phyloP scores from a whole-genome alignment of 2,888 invertebrate species.

The Antheraea yamamai region DNA sequence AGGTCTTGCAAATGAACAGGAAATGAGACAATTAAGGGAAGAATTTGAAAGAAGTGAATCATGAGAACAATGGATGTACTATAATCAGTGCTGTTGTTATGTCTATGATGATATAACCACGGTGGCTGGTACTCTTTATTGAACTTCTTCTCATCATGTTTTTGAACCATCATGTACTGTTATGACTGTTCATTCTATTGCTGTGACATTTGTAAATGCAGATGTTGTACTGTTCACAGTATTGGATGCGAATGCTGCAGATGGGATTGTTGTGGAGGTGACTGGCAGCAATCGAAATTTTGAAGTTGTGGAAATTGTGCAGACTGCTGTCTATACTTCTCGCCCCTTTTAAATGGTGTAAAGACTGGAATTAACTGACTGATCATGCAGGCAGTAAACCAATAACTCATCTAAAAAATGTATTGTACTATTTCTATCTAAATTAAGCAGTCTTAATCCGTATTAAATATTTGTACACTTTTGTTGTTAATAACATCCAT shows the following conservation, averaged over 20 bases:
- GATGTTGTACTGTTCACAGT: slow-evolving; percentile 35
- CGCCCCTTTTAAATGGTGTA: slow-evolving; percentile 5
- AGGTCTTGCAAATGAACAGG: slow-evolving; percentile 23
- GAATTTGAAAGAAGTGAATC: neutral
- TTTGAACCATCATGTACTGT: slow-evolving; percentile 34
- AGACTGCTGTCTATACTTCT: neutral
- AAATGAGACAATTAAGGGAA: slow-evolving; percentile 17
- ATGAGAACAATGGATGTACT: slow-evolving; percentile 8
- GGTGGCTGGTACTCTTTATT: slow-evolving; percentile 26
- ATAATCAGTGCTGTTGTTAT: slow-evolving; percentile 38
- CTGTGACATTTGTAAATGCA: slow-evolving; percentile 37
- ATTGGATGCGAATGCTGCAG: slow-evolving; percentile 27
- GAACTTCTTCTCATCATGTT: slow-evolving; percentile 35
- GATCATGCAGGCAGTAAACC: too few species aligned
- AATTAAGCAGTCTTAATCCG: too few species aligned
- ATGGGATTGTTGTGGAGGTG: slow-evolving; percentile 26
- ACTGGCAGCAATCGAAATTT: slow-evolving; percentile 23
- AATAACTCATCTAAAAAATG: too few species aligned
- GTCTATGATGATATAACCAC: slow-evolving; percentile 13
- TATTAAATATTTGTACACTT: too few species aligned
- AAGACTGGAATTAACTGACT: neutral
- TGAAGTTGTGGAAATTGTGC: slow-evolving; percentile 25
- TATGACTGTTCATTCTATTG: slow-evolving; percentile 40
- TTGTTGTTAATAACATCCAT: too few species aligned
- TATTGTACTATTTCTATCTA: too few species aligned